Conservation (phyloP, 2,888 invertebrate genomes). For the Eristalis arbustorum region DNA sequence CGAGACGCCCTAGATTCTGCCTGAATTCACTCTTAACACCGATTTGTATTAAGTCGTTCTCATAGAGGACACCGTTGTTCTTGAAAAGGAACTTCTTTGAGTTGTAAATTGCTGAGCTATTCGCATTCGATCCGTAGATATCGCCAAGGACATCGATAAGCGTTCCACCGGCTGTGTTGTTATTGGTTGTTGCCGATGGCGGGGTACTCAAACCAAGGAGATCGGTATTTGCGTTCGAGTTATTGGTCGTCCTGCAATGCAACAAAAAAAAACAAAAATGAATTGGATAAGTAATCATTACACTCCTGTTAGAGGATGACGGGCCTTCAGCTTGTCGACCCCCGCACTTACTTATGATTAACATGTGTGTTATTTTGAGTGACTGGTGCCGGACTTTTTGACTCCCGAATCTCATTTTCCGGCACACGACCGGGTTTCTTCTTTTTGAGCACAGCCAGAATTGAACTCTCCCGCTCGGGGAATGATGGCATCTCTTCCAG, state of each 20-base stretch:
- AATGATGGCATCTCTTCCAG: conserved; percentile 99
- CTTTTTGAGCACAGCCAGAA: conserved; percentile 98
- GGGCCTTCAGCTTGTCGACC: no score
- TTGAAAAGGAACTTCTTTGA: conserved; percentile 97
- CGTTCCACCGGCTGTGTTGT: conserved; percentile 87
- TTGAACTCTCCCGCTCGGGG: conserved; percentile 98
- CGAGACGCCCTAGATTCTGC: conserved; percentile 96
- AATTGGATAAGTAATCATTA: background rate
- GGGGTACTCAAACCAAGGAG: conserved; percentile 94
- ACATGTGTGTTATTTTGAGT: conserved; percentile 79
- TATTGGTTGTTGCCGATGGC: conserved; percentile 86
- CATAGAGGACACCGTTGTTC: conserved; percentile 98
- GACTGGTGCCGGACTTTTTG: conserved; percentile 86
- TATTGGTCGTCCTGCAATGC: conserved; percentile 74
- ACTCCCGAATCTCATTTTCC: conserved; percentile 91
- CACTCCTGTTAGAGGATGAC: background rate
- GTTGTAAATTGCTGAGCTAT: conserved; percentile 86
- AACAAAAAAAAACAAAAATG: background rate
- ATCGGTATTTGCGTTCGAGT: conserved; percentile 86
- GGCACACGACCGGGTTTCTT: conserved; percentile 98
- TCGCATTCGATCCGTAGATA: conserved; percentile 85
- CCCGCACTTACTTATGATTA: conserved; percentile 80
- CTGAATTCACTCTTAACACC: conserved; percentile 98
- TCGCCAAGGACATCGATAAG: conserved; percentile 96
- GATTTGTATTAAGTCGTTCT: conserved; percentile 98